A percentile compares a stretch with the other conserved stretches of the same genome.
Conservation (phyloP, 2,888 invertebrate genomes). For the Zonitis immaculata region DNA sequence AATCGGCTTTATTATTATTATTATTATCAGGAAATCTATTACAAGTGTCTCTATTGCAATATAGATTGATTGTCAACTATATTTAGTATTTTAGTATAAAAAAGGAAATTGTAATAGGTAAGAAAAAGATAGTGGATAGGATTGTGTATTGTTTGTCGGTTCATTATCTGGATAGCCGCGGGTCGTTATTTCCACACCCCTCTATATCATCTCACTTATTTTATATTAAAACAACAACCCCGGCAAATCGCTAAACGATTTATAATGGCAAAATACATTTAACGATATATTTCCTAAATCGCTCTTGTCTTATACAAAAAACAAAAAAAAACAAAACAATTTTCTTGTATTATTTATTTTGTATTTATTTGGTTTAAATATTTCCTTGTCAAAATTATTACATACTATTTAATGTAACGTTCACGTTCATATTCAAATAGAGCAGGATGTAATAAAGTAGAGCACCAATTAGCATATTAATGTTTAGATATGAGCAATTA, state of each 20-base stretch:
- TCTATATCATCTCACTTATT: slow-evolving; percentile 32
- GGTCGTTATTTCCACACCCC: slow-evolving; percentile 13
- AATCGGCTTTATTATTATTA: slow-evolving; percentile 6
- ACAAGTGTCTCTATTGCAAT: slow-evolving; percentile 24
- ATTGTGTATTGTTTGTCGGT: slow-evolving; percentile 33
- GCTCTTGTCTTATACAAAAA: slow-evolving; percentile 12
- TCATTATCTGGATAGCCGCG: slow-evolving; percentile 31
- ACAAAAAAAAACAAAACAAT: background rate
- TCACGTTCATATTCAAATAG: slow-evolving; percentile 36
- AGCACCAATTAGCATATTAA: slow-evolving; percentile 47
- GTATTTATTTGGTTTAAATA: background rate
- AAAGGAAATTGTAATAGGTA: slow-evolving; percentile 16
- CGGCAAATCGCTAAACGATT: slow-evolving; percentile 44
- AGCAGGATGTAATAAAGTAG: slow-evolving; percentile 41
- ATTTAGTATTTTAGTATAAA: too few species aligned
- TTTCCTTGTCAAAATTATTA: slow-evolving; percentile 16
- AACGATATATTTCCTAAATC: slow-evolving; percentile 19
- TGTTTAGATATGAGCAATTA: slow-evolving; percentile 49
- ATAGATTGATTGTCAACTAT: slow-evolving; percentile 33
- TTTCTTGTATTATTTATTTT: background rate
- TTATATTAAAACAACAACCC: slow-evolving; percentile 38
- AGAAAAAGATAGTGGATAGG: slow-evolving; percentile 30
- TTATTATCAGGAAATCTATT: slow-evolving; percentile 15
- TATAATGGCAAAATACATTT: slow-evolving; percentile 45
- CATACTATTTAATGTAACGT: slow-evolving; percentile 28